A percentile compares a stretch with the other conserved stretches of the same genome.
These are phyloP conservation scores for Aculops lycopersici DNA, from an alignment of 1,140 invertebrate genomes.

Conservation along the genomic window DNA sequence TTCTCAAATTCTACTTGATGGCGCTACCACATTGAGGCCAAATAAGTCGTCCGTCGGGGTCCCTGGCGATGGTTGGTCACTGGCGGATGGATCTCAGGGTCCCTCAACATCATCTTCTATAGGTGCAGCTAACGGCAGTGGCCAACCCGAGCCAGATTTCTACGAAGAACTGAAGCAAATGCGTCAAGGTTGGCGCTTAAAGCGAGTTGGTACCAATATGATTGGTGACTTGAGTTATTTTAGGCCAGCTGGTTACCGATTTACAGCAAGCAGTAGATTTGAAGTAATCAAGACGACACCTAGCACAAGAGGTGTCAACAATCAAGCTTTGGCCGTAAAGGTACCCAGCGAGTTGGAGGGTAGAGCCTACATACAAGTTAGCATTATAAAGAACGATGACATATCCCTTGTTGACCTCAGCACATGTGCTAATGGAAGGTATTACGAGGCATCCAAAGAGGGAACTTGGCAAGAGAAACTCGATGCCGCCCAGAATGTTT, in stretches of 20 bases:
- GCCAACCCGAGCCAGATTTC: conserved; percentile 37
- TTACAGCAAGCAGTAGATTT: conserved; percentile 66
- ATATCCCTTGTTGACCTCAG: neutral
- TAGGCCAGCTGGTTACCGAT: conserved; percentile 50
- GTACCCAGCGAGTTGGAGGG: conserved; percentile 76
- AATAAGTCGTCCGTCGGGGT: neutral
- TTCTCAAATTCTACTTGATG: neutral
- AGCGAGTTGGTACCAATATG: conserved; percentile 75
- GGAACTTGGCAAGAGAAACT: conserved; percentile 73
- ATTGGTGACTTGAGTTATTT: conserved; percentile 80
- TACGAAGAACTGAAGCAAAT: conserved; percentile 62
- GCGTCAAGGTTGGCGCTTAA: conserved; percentile 68
- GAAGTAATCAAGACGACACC: conserved; percentile 52
- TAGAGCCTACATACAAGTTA: conserved; percentile 70
- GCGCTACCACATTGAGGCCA: neutral
- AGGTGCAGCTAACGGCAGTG: conserved; percentile 36
- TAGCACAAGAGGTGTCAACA: conserved; percentile 16
- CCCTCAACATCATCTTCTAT: conserved; percentile 45
- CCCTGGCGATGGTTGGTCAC: neutral
- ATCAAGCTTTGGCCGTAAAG: conserved; percentile 51
- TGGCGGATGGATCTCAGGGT: conserved; percentile 22
- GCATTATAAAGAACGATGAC: conserved; percentile 47
- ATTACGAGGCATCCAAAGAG: conserved; percentile 26
- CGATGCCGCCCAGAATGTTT: conserved; percentile 76
- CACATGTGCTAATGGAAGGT: conserved; percentile 1